A percentile compares a stretch with the other conserved stretches of the same genome.
phyloP scores from a whole-genome alignment of 2,113 vertebrate genomes.

The Phoxinus phoxinus region DNA sequence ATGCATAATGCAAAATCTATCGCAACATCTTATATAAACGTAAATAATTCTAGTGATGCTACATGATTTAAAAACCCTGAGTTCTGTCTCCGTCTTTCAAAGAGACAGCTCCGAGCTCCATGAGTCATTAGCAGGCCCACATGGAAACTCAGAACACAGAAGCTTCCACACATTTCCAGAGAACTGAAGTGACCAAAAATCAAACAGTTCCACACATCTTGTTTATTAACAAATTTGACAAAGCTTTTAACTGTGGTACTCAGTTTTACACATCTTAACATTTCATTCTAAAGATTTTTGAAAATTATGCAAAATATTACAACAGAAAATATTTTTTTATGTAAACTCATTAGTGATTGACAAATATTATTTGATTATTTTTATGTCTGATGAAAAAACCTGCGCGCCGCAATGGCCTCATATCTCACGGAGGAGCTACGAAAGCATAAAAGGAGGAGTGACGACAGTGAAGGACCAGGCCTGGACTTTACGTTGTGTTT shows the following conservation, averaged over 20 bases:
- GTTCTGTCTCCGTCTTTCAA: background rate
- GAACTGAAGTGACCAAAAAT: background rate
- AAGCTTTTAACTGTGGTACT: background rate
- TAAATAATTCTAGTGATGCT: background rate
- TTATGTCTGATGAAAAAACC: too few relatives aligned
- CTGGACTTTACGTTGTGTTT: too few relatives aligned
- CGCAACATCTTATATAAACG: slow-evolving; percentile 8
- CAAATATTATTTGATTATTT: too few relatives aligned
- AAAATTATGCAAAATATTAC: background rate
- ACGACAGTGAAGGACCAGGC: too few relatives aligned
- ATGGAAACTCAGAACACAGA: slow-evolving; percentile 1
- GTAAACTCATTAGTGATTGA: background rate
- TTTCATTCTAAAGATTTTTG: background rate
- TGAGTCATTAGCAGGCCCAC: slow-evolving; percentile 22
- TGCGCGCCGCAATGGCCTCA: too few relatives aligned
- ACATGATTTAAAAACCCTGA: background rate
- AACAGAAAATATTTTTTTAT: background rate
- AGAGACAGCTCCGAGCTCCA: background rate
- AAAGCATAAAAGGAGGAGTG: too few relatives aligned
- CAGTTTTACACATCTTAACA: background rate
- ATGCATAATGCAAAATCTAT: background rate
- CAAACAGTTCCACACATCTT: background rate
- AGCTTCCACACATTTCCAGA: background rate
- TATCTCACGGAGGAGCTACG: too few relatives aligned
- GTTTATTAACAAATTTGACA: background rate